Evolutionary conservation across 2,888 invertebrate species (phyloP).

Genomic region (Cephus spinipes): DNA sequence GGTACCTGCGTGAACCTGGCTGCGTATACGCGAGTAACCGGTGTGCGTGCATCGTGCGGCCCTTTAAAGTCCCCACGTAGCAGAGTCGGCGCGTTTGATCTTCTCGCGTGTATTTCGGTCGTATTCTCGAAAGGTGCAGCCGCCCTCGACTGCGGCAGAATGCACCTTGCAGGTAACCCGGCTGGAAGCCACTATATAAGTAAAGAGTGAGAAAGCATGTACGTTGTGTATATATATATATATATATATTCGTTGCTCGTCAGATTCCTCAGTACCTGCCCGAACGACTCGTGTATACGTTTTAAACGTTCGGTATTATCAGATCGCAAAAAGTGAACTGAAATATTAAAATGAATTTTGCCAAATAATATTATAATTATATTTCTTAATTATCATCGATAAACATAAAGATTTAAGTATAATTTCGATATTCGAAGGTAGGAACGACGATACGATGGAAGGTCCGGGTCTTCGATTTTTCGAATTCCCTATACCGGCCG

Average conservation of each 20-base stretch:
- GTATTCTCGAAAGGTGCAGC: background rate
- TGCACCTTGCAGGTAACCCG: background rate
- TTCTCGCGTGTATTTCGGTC: slow-evolving; percentile 15
- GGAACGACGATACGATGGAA: too few species aligned
- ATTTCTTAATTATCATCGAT: too few species aligned
- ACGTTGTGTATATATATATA: background rate
- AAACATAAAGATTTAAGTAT: too few species aligned
- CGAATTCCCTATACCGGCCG: background rate
- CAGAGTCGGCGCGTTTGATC: slow-evolving; percentile 44
- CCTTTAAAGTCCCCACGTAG: slow-evolving; percentile 14
- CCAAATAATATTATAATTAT: too few species aligned
- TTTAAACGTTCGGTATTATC: too few species aligned
- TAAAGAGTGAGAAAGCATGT: slow-evolving; percentile 5
- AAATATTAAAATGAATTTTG: too few species aligned
- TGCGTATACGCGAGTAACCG: background rate
- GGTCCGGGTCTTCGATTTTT: background rate
- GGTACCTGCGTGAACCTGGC: background rate
- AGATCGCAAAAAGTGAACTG: too few species aligned
- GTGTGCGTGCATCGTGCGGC: background rate
- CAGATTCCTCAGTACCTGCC: background rate
- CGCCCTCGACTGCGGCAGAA: background rate
- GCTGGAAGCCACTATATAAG: slow-evolving; percentile 1
- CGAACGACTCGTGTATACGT: background rate
- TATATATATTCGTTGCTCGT: slow-evolving; percentile 7
- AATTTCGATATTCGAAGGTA: too few species aligned